Base-by-base conservation (phyloP, 2,888 invertebrate genomes). In the Trisateles emortualis region DNA sequence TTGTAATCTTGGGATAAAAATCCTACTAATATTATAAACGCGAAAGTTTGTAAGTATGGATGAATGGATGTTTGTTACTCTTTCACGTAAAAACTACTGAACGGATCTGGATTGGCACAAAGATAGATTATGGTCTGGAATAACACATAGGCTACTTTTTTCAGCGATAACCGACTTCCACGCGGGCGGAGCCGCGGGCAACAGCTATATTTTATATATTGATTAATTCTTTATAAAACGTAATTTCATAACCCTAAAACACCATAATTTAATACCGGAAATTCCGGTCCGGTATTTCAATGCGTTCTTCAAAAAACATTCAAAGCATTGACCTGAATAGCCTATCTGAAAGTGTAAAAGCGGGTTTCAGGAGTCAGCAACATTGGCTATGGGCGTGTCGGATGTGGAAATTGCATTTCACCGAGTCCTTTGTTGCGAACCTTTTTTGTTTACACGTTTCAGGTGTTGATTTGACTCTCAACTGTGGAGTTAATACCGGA, bases 331-430 rank as follows among this genome's bases (percentile, higher is more conserved):
- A 79, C 49, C 68, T 45, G 64, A 22, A 44, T 38, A 48, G 35
- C 36, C 44, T 53, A 40, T 69, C 67, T 57, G 68, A 76, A 76
- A 75, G 74, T 72, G 66, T 63, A 63, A 68, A 78, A 74, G 71
- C 73, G 63, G 72, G 64, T 56, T 40, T 55, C 54, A 47, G 52
- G 40, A 68, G 69, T 64, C 70, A 42, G 46, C 39, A 51, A 55
- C 62, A 57, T 41, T 52, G 39, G 52, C 63, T 45, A 63, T 65
- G 70, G 76, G 80, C 66, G 79, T 74, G 78, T 57, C 73, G 69
- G 52, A 70, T 67, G 74, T 73, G 64, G 52, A 78, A 81, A 82
- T 81, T 82, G 81, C 79, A 72, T 72, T 74, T 72, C 68, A 68
- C 59, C 61, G 26, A 70, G 60, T 68, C 75, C 80, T 81, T 82